Base-by-base conservation (phyloP, 2,888 invertebrate species). In the Mayetiola destructor region DNA sequence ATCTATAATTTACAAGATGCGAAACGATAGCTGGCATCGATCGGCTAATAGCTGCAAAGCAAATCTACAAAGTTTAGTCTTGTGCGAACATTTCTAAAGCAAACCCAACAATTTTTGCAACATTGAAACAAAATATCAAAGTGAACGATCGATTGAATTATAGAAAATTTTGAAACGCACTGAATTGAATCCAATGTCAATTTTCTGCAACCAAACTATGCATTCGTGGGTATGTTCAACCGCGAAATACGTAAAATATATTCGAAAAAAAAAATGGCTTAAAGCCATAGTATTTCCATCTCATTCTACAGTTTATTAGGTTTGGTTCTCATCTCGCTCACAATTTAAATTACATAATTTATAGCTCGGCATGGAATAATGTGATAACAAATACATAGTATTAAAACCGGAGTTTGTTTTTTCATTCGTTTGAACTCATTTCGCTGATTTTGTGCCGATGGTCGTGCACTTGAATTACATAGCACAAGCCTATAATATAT, bases 281-380 rank as follows among this genome's bases (percentile, higher is more conserved):
- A 48, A n/a, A n/a, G n/a, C 48, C 48, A 48, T 10, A 39, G 18
- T 39, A 9, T 3, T 20, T 18, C 39, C 10, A 23, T 42, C 8
- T 10, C 21, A 14, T 23, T 42, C 42, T 42, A n/a, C n/a, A n/a
- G n/a, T n/a, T n/a, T n/a, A n/a, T n/a, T n/a, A n/a, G n/a, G n/a
- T n/a, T n/a, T n/a, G 10, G 4, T 23, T 39, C 42, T 12, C 12
- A 21, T 42, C 23, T 12, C 32, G n/a, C 30, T n/a, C 2, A 20
- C 53, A 5, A 10, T 32, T 56, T 35, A 37, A 56, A 56, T 56
- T 42, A 56, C 56, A 56, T 56, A 56, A 56, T 56, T 56, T 56
- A 56, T 56, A 48, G 35, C 56, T 56, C 58, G 56, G 56, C 55
- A 56, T 59, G 58, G 58, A 59, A 56, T 59, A 56, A 56, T 59